phyloP scores from a whole-genome alignment of 2,797 vertebrate species.

The Hipposideros larvatus region DNA sequence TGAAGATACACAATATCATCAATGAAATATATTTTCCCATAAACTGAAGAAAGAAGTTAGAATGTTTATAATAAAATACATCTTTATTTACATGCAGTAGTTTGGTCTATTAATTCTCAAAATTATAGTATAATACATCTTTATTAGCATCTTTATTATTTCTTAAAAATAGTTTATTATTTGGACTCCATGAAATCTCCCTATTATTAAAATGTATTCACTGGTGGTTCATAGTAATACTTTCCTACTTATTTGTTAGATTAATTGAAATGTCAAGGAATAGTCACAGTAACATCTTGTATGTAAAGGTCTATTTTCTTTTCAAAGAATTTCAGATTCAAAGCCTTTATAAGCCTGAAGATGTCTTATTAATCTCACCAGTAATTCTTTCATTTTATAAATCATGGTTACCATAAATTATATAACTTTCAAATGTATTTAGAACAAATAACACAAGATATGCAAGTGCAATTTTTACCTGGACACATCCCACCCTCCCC shows the following conservation, averaged over 20 bases:
- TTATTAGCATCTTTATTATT: not conserved
- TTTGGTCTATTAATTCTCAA: constrained; percentile 11
- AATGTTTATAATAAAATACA: not conserved
- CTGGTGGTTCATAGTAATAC: not conserved
- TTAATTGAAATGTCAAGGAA: constrained; percentile 30
- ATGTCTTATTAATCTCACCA: constrained; percentile 23
- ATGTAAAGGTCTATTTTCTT: not conserved
- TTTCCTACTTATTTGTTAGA: constrained; percentile 26
- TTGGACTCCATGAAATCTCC: not conserved
- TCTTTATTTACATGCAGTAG: not conserved
- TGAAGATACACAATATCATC: not conserved
- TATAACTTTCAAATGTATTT: constrained; percentile 38
- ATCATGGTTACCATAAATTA: not conserved
- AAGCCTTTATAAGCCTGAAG: constrained; percentile 41
- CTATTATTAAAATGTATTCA: not conserved
- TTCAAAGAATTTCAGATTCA: constrained; percentile 55
- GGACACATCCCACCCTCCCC: not conserved
- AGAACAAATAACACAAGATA: not conserved
- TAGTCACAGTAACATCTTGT: not conserved
- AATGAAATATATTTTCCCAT: not conserved
- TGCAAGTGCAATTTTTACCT: not conserved
- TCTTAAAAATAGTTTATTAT: constrained; percentile 47
- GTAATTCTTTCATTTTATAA: constrained; percentile 33
- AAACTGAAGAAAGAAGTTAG: not conserved
- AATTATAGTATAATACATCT: not conserved